Evolutionary conservation across 1,140 invertebrate species (phyloP).

Genomic region (Arctopsyche grandis): DNA sequence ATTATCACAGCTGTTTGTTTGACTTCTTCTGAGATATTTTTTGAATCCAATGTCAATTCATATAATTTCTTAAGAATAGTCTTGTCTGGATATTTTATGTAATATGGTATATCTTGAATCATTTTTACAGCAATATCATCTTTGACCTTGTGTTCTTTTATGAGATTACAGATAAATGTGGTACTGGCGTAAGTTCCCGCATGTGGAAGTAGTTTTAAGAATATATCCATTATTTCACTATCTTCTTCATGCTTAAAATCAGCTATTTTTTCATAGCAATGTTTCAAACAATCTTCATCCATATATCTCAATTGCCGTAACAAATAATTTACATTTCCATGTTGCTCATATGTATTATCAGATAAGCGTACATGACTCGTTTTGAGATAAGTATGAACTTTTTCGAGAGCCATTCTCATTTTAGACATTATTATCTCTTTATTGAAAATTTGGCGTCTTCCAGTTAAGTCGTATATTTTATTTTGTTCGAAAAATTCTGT

Average conservation of each 20-base stretch:
- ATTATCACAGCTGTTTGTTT: slow-evolving; percentile 58
- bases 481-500: background rate
- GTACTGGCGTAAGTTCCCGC: slow-evolving; percentile 60
- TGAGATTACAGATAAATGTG: slow-evolving; percentile 58
- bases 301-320: slow-evolving; percentile 57
- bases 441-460: slow-evolving; percentile 57
- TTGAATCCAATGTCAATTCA: slow-evolving; percentile 55
- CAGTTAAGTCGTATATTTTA: slow-evolving; percentile 56
- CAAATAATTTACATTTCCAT: slow-evolving; percentile 59
- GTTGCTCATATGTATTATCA: slow-evolving; percentile 58
- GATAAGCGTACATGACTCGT: slow-evolving; percentile 59
- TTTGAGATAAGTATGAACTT: slow-evolving; percentile 59
- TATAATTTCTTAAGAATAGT: slow-evolving; percentile 58
- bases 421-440: slow-evolving; percentile 54
- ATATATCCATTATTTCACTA: slow-evolving; percentile 55
- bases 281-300: slow-evolving; percentile 56
- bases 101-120: slow-evolving; percentile 59
- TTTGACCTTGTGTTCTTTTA: slow-evolving; percentile 56
- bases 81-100: slow-evolving; percentile 58
- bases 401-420: slow-evolving; percentile 57
- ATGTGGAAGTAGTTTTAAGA: slow-evolving; percentile 60
- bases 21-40: slow-evolving; percentile 51
- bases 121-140: slow-evolving; percentile 56
- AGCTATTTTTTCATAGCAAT: slow-evolving; percentile 56
- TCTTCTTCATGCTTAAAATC: slow-evolving; percentile 46